phyloP scores from a whole-genome alignment of 1,140 invertebrate genomes.

The Melanaphis sacchari region DNA sequence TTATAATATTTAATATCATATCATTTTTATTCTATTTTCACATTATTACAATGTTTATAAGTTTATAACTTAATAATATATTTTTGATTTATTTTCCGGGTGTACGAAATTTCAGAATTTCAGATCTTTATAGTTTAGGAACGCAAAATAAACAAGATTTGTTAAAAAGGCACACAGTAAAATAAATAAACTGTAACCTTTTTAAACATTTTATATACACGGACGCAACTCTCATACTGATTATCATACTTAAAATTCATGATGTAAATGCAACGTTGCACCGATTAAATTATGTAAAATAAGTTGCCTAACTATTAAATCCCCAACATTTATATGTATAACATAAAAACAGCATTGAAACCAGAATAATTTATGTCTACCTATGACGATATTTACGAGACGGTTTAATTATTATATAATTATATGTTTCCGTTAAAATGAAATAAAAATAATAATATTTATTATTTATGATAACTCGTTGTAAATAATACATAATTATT shows the following conservation, averaged over 20 bases:
- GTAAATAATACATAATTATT: not conserved
- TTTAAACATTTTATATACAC: not conserved
- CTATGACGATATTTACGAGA: not conserved
- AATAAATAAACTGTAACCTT: not conserved
- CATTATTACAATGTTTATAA: too few relatives aligned
- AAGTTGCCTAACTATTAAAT: conserved; percentile 21
- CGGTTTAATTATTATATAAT: not conserved
- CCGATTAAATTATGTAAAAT: not conserved
- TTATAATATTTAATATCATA: too few relatives aligned
- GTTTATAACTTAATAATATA: not conserved
- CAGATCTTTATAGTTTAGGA: not conserved
- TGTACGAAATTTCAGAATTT: not conserved
- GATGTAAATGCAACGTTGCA: not conserved
- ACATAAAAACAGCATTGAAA: not conserved
- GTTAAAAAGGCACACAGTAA: not conserved
- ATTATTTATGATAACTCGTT: not conserved
- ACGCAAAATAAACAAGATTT: not conserved
- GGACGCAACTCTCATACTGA: not conserved
- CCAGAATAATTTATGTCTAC: not conserved
- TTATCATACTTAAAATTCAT: not conserved
- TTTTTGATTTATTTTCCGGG: not conserved
- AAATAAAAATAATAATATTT: conserved; percentile 3
- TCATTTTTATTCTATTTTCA: too few relatives aligned
- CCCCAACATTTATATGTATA: not conserved
- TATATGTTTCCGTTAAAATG: not conserved